Evolutionary conservation across 2,888 invertebrate species (phyloP).

Genomic region (Callyntrura guangdongensis): DNA sequence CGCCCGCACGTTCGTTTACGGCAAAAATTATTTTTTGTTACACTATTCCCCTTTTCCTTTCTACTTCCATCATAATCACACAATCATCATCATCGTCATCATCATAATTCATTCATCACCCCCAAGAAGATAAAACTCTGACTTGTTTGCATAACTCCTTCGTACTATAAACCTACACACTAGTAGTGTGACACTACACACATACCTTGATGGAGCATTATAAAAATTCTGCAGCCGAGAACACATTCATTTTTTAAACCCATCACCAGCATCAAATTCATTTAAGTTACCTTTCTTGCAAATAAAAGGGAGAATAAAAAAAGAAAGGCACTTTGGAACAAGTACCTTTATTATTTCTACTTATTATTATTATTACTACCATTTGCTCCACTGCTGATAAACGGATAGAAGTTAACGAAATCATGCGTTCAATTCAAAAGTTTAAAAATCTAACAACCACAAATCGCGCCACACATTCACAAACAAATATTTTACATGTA

Average conservation of each 20-base stretch:
- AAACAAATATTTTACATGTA: too few relatives aligned
- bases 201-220: neutral
- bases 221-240: neutral
- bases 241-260: neutral
- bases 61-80: slow-evolving; percentile 21
- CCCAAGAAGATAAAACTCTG: slow-evolving; percentile 17
- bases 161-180: neutral
- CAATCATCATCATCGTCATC: neutral
- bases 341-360: neutral
- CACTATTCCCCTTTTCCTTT: slow-evolving; percentile 17
- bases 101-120: slow-evolving; percentile 6
- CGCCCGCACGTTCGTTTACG: neutral
- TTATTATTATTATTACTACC: too few relatives aligned
- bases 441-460: neutral
- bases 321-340: slow-evolving; percentile 23
- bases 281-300: neutral
- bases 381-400: too few relatives aligned
- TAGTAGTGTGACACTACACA: too few relatives aligned
- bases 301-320: slow-evolving; percentile 1
- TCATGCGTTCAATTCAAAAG: neutral
- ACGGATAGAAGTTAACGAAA: too few relatives aligned
- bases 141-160: neutral
- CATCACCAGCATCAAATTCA: neutral
- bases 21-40: neutral
- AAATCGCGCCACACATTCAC: neutral